Evolutionary conservation across 2,113 vertebrate species (phyloP).

Genomic region (Melanerpes aurifrons): DNA sequence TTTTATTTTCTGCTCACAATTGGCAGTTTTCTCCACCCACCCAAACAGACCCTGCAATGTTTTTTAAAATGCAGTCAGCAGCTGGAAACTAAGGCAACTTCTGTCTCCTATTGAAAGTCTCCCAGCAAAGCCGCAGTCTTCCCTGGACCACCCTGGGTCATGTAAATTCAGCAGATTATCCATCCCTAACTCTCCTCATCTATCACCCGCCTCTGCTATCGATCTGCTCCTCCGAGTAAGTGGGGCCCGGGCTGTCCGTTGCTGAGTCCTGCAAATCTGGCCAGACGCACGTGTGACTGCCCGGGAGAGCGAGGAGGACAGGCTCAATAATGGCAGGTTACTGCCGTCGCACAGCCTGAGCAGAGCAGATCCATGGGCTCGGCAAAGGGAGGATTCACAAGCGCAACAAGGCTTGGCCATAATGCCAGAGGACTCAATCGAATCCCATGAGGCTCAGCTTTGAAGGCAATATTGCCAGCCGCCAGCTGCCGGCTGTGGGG

Average conservation of each 20-base stretch:
- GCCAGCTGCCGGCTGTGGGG: not conserved
- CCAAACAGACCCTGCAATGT: constrained; percentile 49
- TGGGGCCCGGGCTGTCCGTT: constrained; percentile 65
- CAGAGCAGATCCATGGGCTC: not conserved
- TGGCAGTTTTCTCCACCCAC: constrained; percentile 56
- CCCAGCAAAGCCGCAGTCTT: constrained; percentile 63
- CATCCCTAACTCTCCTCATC: constrained; percentile 83
- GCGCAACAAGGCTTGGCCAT: not conserved
- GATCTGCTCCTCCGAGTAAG: constrained; percentile 82
- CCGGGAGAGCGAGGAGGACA: constrained; percentile 51
- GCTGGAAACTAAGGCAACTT: constrained; percentile 74
- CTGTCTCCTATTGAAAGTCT: constrained; percentile 73
- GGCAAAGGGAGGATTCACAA: not conserved
- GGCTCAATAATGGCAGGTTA: constrained; percentile 79
- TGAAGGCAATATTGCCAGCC: constrained; percentile 6
- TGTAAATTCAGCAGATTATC: constrained; percentile 78
- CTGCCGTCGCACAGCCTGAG: constrained; percentile 70
- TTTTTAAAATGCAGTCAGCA: constrained; percentile 72
- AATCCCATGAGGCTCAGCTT: constrained; percentile 21
- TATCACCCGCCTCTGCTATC: constrained; percentile 85
- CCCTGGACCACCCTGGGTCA: constrained; percentile 70
- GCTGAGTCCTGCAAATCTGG: constrained; percentile 68
- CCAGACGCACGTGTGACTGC: constrained; percentile 55
- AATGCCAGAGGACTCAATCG: constrained; percentile 9
- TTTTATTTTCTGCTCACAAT: constrained; percentile 52